Evolutionary conservation across 2,888 invertebrate species (phyloP).

Genomic region (Epinotia ramella): DNA sequence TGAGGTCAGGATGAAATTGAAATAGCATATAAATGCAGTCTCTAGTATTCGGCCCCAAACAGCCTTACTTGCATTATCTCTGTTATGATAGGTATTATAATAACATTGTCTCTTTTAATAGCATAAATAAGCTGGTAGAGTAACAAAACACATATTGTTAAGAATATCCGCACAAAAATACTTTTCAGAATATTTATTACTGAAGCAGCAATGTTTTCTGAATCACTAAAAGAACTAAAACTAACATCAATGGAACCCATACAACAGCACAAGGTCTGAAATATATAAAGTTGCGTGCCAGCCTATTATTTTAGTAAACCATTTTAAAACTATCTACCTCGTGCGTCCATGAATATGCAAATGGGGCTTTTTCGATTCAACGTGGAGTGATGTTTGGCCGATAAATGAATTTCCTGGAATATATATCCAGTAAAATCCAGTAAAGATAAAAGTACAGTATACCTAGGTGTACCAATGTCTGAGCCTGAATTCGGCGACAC

Average conservation of each 20-base stretch:
- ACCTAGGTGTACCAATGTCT: too few relatives aligned
- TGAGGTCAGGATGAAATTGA: too few relatives aligned
- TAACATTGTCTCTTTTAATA: too few relatives aligned
- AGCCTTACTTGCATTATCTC: too few relatives aligned
- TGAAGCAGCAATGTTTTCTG: background rate
- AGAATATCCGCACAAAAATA: background rate
- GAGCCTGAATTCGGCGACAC: too few relatives aligned
- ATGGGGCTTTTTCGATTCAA: conserved; percentile 41
- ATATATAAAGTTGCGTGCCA: conserved; percentile 18
- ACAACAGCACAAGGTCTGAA: conserved; percentile 5
- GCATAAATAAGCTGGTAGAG: too few relatives aligned
- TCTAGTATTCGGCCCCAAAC: too few relatives aligned
- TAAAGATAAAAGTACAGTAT: too few relatives aligned
- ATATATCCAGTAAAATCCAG: background rate
- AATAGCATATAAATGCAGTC: too few relatives aligned
- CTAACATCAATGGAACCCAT: background rate
- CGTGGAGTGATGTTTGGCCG: conserved; percentile 43
- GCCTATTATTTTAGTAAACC: conserved; percentile 38
- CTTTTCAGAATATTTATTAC: background rate
- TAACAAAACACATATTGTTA: too few relatives aligned
- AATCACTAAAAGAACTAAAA: background rate
- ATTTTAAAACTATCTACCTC: conserved; percentile 39
- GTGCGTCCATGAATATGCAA: conserved; percentile 42
- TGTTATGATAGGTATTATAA: too few relatives aligned
- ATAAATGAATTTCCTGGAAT: conserved; percentile 41